Conservation (phyloP, 2,797 vertebrate species). For the Accipiter superciliosus region DNA sequence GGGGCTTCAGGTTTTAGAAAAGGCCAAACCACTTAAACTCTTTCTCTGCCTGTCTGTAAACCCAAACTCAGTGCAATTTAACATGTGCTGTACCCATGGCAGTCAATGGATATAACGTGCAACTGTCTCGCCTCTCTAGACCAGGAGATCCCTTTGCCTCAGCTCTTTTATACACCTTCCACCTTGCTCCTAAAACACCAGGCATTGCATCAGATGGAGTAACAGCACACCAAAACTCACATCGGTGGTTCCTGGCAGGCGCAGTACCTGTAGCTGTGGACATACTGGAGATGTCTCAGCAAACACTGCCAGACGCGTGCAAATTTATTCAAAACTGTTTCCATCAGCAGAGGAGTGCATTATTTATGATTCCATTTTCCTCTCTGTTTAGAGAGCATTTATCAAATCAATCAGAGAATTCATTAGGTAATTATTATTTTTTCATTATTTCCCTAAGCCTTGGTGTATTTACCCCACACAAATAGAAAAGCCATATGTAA, state of each 20-base stretch:
- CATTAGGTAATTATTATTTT: slow-evolving; percentile 43
- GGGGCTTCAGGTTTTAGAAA: background rate
- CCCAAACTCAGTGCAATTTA: background rate
- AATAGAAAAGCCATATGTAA: background rate
- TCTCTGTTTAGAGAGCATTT: slow-evolving; percentile 41
- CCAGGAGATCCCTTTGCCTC: background rate
- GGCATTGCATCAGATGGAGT: background rate
- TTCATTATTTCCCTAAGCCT: slow-evolving; percentile 29
- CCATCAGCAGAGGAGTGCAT: background rate
- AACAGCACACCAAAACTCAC: background rate
- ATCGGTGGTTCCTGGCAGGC: background rate
- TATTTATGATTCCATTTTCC: slow-evolving; percentile 47
- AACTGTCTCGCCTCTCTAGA: background rate
- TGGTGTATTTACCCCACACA: background rate
- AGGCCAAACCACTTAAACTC: background rate
- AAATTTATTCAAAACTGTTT: slow-evolving; percentile 22
- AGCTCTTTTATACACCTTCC: background rate
- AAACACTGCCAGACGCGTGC: background rate
- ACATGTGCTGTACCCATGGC: accelerated
- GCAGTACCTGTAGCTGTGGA: background rate
- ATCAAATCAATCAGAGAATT: slow-evolving; percentile 42
- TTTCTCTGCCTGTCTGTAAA: background rate
- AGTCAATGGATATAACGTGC: accelerated
- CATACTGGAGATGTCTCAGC: background rate
- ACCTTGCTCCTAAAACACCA: background rate